phyloP scores from a whole-genome alignment of 1,140 invertebrate species.

The Heliconius himera region DNA sequence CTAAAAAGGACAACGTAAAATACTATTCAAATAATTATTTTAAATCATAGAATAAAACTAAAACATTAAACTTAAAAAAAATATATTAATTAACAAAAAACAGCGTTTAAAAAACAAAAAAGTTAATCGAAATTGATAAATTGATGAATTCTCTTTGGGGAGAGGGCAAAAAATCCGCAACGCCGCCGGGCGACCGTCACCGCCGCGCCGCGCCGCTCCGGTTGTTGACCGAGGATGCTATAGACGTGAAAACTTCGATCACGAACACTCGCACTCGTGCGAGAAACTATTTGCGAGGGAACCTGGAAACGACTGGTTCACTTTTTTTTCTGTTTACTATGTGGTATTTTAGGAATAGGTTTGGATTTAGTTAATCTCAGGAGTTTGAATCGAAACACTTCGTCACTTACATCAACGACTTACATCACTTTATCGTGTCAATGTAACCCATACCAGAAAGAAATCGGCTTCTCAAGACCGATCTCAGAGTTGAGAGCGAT shows the following conservation, averaged over 20 bases:
- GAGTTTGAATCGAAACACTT: no score
- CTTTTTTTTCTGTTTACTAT: neutral
- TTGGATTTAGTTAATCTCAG: no score
- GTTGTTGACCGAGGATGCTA: constrained; percentile 35
- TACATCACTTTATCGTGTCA: no score
- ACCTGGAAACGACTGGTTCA: neutral
- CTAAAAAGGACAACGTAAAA: no score
- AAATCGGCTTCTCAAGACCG: no score
- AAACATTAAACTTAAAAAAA: no score
- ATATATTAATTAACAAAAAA: neutral
- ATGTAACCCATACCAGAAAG: no score
- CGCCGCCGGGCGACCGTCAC: constrained; percentile 17
- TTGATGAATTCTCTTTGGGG: neutral
- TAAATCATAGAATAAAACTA: no score
- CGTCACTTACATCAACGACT: no score
- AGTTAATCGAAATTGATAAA: neutral
- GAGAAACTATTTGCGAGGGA: constrained; percentile 18
- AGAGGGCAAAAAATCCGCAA: neutral
- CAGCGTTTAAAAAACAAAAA: neutral
- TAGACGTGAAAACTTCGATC: constrained; percentile 30
- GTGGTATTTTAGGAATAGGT: neutral
- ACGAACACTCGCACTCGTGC: constrained; percentile 27
- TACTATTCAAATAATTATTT: no score
- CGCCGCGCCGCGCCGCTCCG: constrained; percentile 24
- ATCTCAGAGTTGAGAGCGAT: no score